Base-by-base conservation (phyloP, 2,888 invertebrate genomes). In the Pterobdella sp. region DNA sequence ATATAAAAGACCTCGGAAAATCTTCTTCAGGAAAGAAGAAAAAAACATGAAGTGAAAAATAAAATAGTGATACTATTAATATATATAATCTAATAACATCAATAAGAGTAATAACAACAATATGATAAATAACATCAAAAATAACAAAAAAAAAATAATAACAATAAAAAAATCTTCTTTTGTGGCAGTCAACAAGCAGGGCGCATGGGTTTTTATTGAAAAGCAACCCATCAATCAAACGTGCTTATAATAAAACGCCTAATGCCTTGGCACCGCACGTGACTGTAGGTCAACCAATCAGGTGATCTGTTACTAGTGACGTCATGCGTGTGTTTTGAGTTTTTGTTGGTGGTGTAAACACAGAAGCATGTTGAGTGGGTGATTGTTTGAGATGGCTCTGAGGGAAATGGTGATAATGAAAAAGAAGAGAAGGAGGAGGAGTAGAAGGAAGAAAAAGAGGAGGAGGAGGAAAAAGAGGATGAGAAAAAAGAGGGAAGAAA, bases 221-320 rank as follows among this genome's bases (percentile, higher is more conserved):
- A 56, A 26, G 60, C 60, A 22, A 3, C 7, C 60, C 4, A 56
- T 56, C 60, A 22, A 56, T 56, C 60, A 56, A 56, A 22, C 60
- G n/a, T 26, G 60, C 60, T 26, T 56, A 56, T 56, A 56, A 56
- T 56, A 56, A 56, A 56, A 56, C 14, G 60, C 60, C 60, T n/a
- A 26, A 56, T 14, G n/a, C 60, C 60, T 22, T 56, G 60, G 71
- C 71, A 36, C n/a, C 52, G 22, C 70, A 71, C 71, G 63, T 71
- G 71, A 71, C 63, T 26, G n/a, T n/a, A 35, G 71, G 63, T 71
- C 71, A 63, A 34, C 71, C 36, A 71, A 71, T 71, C 71, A 71
- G 63, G 63, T 71, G 71, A 71, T 63, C 71, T 35, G 31, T 36
- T 71, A 35, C 63, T 56, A 29, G 56, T 71, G 71, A 71, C 56